A percentile compares a stretch with the other conserved stretches of the same genome.
These are phyloP conservation scores for Myripristis jacobus DNA, from an alignment of 2,797 vertebrate genomes.

Conservation along the genomic window DNA sequence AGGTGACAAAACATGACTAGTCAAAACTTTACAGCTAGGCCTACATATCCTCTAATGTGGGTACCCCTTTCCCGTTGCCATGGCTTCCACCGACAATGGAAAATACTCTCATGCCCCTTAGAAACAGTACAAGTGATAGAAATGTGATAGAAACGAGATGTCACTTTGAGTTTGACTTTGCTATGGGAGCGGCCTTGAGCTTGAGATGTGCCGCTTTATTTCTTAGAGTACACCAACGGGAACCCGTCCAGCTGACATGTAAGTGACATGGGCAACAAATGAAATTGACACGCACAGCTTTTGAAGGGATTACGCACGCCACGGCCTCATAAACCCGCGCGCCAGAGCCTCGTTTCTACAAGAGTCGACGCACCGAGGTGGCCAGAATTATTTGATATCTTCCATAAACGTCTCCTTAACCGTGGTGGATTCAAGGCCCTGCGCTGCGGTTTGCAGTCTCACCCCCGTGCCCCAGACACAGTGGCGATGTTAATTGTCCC, in stretches of 20 bases:
- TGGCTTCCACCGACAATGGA: too few species aligned
- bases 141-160: too few species aligned
- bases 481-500: slow-evolving; percentile 51
- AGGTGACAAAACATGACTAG: too few species aligned
- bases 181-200: slow-evolving; percentile 36
- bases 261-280: slow-evolving; percentile 12
- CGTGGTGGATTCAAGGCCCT: background rate
- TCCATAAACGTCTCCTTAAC: slow-evolving; percentile 15
- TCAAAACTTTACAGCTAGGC: too few species aligned
- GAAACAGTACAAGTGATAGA: too few species aligned
- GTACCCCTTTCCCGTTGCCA: too few species aligned
- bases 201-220: slow-evolving; percentile 14
- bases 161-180: too few species aligned
- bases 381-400: slow-evolving; percentile 27
- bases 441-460: background rate
- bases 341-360: background rate
- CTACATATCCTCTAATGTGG: too few species aligned
- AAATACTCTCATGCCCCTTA: too few species aligned
- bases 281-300: slow-evolving; percentile 35
- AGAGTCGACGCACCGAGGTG: slow-evolving; percentile 21
- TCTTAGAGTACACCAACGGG: slow-evolving; percentile 40
- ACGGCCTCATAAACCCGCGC: background rate
- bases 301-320: slow-evolving; percentile 7
- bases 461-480: slow-evolving; percentile 42
- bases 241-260: background rate